Evolutionary conservation across 2,888 invertebrate species (phyloP).

Genomic region (Diogma glabrata): DNA sequence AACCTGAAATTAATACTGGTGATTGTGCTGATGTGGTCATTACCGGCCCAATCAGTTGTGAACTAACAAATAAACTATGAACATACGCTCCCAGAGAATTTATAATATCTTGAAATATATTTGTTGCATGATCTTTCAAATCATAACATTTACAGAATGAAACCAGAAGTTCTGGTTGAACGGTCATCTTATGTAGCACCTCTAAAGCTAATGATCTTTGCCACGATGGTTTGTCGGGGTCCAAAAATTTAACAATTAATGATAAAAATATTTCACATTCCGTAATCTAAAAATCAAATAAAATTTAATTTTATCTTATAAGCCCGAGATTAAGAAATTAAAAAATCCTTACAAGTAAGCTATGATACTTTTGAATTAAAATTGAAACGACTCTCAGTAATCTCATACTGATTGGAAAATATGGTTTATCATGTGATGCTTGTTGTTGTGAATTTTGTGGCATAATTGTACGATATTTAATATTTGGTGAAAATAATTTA

Average conservation of each 20-base stretch:
- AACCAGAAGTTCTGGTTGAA: slow-evolving; percentile 71
- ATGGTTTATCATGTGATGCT: slow-evolving; percentile 73
- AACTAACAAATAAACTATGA: slow-evolving; percentile 75
- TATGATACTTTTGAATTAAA: slow-evolving; percentile 87
- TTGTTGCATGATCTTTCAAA: slow-evolving; percentile 84
- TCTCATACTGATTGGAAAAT: slow-evolving; percentile 94
- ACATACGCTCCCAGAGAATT: slow-evolving; percentile 88
- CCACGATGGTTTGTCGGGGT: slow-evolving; percentile 95
- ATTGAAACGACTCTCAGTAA: slow-evolving; percentile 85
- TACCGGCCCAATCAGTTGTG: slow-evolving; percentile 43
- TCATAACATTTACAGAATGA: slow-evolving; percentile 95
- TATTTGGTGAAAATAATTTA: slow-evolving; percentile 93
- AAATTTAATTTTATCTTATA: too few species aligned
- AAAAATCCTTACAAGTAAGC: slow-evolving; percentile 56
- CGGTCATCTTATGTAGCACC: slow-evolving; percentile 87
- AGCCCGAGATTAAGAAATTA: slow-evolving; percentile 9
- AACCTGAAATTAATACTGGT: slow-evolving; percentile 15
- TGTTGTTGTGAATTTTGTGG: slow-evolving; percentile 48
- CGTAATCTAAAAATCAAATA: slow-evolving; percentile 54
- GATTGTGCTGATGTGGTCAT: slow-evolving; percentile 14
- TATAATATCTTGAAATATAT: slow-evolving; percentile 90
- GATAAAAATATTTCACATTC: slow-evolving; percentile 98
- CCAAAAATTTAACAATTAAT: slow-evolving; percentile 91
- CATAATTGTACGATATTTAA: slow-evolving; percentile 70
- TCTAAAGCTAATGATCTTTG: slow-evolving; percentile 90